phyloP scores from a whole-genome alignment of 2,797 vertebrate species.

The Gambusia yucatana region DNA sequence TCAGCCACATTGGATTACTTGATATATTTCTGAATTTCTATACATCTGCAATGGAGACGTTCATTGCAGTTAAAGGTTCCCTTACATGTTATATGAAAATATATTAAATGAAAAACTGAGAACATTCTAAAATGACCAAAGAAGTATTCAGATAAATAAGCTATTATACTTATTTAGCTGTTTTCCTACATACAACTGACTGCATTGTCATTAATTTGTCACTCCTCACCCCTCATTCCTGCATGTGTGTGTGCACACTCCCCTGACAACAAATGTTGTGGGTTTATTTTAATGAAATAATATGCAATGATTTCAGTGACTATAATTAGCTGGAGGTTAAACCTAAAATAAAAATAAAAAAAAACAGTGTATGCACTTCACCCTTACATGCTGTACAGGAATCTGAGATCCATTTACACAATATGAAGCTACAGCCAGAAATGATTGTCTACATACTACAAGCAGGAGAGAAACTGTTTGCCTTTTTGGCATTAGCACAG shows the following conservation, averaged over 20 bases:
- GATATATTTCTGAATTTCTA: neutral
- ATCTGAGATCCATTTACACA: neutral
- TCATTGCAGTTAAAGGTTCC: neutral
- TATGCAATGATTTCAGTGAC: constrained; percentile 28
- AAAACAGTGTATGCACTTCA: constrained; percentile 2
- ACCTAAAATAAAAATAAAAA: neutral
- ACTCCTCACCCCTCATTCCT: no score
- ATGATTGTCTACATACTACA: constrained; percentile 3
- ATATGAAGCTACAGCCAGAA: constrained; percentile 2
- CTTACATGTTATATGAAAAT: neutral
- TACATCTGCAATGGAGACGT: neutral
- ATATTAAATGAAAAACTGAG: constrained; percentile 1
- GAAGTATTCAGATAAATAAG: constrained; percentile 12
- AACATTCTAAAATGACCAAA: neutral
- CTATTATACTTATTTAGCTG: neutral
- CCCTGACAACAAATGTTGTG: neutral
- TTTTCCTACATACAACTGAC: constrained; percentile 2
- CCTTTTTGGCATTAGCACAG: neutral
- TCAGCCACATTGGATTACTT: neutral
- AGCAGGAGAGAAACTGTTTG: neutral
- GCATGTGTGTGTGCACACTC: neutral
- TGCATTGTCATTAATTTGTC: neutral
- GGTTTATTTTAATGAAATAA: constrained; percentile 15
- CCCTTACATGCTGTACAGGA: constrained; percentile 1
- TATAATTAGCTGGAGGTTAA: constrained; percentile 1